Evolutionary conservation across 2,888 invertebrate genomes (phyloP).

Genomic region (Atethmia centrago): DNA sequence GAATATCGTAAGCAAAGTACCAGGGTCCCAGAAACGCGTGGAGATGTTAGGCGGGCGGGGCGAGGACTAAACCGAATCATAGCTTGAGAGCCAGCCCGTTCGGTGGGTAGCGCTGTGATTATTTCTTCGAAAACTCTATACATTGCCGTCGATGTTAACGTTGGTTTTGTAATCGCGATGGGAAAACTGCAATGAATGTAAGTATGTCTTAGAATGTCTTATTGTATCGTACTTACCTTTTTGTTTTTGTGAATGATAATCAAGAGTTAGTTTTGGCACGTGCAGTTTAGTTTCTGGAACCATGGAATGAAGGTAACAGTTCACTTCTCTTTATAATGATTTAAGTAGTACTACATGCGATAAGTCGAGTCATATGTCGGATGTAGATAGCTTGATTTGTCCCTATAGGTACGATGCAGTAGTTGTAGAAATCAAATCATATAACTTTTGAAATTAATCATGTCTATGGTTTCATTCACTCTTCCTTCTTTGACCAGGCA

Average conservation of each 20-base stretch:
- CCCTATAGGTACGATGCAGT: no score
- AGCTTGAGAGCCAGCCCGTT: slow-evolving; percentile 28
- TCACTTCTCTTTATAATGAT: not conserved
- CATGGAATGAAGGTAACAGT: not conserved
- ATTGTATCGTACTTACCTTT: not conserved
- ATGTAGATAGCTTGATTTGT: not conserved
- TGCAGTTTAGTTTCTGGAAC: not conserved
- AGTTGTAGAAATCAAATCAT: not conserved
- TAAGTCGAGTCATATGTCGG: not conserved
- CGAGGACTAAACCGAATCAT: slow-evolving; percentile 68
- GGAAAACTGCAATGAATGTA: slow-evolving; percentile 31
- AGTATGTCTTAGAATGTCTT: not conserved
- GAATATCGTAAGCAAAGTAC: slow-evolving; percentile 60
- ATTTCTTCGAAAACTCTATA: slow-evolving; percentile 21
- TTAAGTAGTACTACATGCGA: not conserved
- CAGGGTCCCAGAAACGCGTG: slow-evolving; percentile 75
- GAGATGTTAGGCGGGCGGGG: slow-evolving; percentile 71
- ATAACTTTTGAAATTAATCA: no score
- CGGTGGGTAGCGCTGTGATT: slow-evolving; percentile 13
- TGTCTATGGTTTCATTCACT: no score
- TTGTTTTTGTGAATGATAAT: slow-evolving; percentile 14
- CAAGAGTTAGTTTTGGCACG: not conserved
- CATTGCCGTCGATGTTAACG: not conserved
- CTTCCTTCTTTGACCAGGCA: no score
- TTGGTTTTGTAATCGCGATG: not conserved